These are phyloP conservation scores for Lycaon pictus DNA, from an alignment of 2,113 vertebrate genomes.

Conservation along the genomic window DNA sequence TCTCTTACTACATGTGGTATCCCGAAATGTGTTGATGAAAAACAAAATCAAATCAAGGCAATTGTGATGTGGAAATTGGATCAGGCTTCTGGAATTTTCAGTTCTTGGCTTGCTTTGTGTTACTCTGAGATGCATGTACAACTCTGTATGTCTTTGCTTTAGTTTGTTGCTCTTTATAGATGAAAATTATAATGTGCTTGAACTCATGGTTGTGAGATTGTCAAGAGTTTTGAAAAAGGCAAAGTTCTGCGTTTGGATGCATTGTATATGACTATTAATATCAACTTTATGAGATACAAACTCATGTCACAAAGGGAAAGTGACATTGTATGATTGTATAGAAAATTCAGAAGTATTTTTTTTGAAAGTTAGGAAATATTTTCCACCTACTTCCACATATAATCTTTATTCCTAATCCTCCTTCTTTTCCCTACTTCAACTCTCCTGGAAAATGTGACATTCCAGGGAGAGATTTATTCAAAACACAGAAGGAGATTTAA, in stretches of 20 bases:
- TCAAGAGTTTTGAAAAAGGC: neutral
- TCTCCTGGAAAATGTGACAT: neutral
- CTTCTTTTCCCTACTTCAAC: neutral
- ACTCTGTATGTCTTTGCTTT: neutral
- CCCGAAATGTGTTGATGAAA: neutral
- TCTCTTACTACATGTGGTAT: neutral
- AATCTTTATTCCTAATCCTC: neutral
- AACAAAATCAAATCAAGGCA: neutral
- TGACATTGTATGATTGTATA: neutral
- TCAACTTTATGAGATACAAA: neutral
- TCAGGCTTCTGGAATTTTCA: neutral
- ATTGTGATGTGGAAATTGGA: neutral
- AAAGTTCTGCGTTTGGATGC: neutral
- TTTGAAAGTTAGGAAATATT: neutral
- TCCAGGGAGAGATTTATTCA: neutral
- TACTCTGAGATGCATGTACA: neutral
- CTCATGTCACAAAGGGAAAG: neutral
- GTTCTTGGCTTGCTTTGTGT: neutral
- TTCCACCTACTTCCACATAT: neutral
- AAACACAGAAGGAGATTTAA: constrained; percentile 4
- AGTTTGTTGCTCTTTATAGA: neutral
- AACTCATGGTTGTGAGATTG: neutral
- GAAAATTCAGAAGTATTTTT: constrained; percentile 3
- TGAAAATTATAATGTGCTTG: neutral
- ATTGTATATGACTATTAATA: neutral